phyloP scores from a whole-genome alignment of 2,797 vertebrate species.

The Anguilla anguilla region DNA sequence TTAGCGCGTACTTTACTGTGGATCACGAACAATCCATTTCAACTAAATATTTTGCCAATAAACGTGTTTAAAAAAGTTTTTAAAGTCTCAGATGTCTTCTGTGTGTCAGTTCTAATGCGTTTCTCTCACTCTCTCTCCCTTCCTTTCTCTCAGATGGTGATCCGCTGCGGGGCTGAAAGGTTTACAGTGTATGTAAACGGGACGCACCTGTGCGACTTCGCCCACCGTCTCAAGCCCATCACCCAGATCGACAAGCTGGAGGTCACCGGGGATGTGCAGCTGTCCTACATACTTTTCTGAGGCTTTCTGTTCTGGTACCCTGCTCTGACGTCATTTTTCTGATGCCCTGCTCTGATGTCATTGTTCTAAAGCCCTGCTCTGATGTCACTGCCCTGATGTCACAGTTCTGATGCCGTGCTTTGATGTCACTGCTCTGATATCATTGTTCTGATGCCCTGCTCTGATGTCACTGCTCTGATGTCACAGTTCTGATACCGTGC shows the following conservation, averaged over 20 bases:
- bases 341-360: too few species aligned
- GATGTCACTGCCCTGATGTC: not conserved
- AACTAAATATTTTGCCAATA: too few species aligned
- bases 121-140: not conserved
- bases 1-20: too few species aligned
- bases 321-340: too few species aligned
- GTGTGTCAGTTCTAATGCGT: too few species aligned
- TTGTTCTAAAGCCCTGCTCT: slow-evolving; percentile 76
- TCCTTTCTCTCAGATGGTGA: slow-evolving; percentile 68
- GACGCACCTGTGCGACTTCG: slow-evolving; percentile 76
- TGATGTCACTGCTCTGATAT: not conserved
- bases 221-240: slow-evolving; percentile 68
- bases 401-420: not conserved
- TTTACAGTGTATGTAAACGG: slow-evolving; percentile 81
- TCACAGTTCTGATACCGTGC: too few species aligned
- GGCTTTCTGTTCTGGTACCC: too few species aligned
- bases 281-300: too few species aligned
- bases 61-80: too few species aligned
- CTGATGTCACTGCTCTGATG: not conserved
- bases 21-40: too few species aligned
- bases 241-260: slow-evolving; percentile 71
- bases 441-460: slow-evolving; percentile 75
- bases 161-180: slow-evolving; percentile 74
- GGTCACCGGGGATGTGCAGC: slow-evolving; percentile 58
- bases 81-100: too few species aligned